Evolutionary conservation across 2,888 invertebrate species (phyloP).

Genomic region (Sabatieria punctata): DNA sequence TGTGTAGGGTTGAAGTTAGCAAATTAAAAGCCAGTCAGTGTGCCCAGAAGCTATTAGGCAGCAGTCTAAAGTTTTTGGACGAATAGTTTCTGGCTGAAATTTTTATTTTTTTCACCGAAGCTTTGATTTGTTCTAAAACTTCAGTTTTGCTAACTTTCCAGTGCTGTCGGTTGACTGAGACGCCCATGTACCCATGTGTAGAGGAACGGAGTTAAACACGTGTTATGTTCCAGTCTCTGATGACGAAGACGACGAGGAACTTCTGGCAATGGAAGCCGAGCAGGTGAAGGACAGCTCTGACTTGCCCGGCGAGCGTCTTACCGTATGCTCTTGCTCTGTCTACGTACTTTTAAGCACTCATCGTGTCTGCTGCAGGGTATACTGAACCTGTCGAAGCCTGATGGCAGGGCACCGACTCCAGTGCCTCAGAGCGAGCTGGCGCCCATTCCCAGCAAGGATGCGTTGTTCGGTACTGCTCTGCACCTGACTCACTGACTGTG

Average conservation of each 20-base stretch:
- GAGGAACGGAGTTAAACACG: slow-evolving; percentile 6
- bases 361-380: slow-evolving; percentile 16
- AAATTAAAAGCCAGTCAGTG: too few relatives aligned
- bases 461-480: slow-evolving; percentile 36
- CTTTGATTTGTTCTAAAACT: too few relatives aligned
- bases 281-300: slow-evolving; percentile 25
- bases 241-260: slow-evolving; percentile 23
- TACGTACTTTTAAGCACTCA: background rate
- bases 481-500: background rate
- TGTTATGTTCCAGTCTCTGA: slow-evolving; percentile 6
- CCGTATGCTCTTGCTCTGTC: slow-evolving; percentile 9
- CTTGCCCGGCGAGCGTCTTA: slow-evolving; percentile 17
- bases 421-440: slow-evolving; percentile 35
- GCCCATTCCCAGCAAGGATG: slow-evolving; percentile 36
- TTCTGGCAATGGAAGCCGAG: slow-evolving; percentile 30
- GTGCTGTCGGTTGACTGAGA: too few relatives aligned
- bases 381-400: slow-evolving; percentile 22
- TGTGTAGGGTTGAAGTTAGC: too few relatives aligned
- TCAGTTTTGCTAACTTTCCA: too few relatives aligned
- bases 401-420: slow-evolving; percentile 19
- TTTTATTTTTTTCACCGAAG: too few relatives aligned
- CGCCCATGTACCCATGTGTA: too few relatives aligned
- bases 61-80: too few relatives aligned
- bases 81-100: too few relatives aligned
- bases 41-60: too few relatives aligned